phyloP scores from a whole-genome alignment of 2,113 vertebrate genomes.

The Lagopus leucura region DNA sequence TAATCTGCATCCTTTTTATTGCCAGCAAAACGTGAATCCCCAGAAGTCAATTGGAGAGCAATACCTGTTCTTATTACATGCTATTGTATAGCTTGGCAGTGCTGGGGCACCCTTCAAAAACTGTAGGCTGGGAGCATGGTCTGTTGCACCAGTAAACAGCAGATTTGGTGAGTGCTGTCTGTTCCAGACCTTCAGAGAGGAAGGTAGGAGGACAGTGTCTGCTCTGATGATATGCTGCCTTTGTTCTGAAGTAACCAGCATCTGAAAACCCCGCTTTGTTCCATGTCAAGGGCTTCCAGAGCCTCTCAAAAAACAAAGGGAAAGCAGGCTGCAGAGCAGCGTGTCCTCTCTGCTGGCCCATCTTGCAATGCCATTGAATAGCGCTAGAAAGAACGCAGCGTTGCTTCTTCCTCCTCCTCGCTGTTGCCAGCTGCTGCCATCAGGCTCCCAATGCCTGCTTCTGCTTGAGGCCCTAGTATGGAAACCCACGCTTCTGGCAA shows the following conservation, averaged over 20 bases:
- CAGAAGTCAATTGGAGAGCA: background rate
- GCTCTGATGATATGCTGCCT: background rate
- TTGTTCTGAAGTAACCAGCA: background rate
- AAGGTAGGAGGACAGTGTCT: background rate
- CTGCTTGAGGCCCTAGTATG: background rate
- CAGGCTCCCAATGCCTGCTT: background rate
- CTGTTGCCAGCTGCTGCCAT: background rate
- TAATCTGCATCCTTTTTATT: background rate
- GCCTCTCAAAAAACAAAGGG: background rate
- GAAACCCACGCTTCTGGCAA: accelerated
- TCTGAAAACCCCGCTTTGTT: background rate
- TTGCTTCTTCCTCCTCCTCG: background rate
- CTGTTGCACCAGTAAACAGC: background rate
- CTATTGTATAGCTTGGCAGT: background rate
- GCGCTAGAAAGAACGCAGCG: background rate
- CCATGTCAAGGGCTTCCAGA: background rate
- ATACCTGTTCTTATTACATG: background rate
- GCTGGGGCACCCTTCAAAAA: background rate
- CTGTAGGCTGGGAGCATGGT: background rate
- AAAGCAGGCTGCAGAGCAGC: background rate
- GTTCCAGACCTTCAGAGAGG: background rate
- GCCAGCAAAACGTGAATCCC: background rate
- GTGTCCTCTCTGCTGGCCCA: background rate
- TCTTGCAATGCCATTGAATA: background rate
- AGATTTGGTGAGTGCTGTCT: background rate